Conservation (phyloP, 2,113 vertebrate genomes). For the Caranx melampygus region DNA sequence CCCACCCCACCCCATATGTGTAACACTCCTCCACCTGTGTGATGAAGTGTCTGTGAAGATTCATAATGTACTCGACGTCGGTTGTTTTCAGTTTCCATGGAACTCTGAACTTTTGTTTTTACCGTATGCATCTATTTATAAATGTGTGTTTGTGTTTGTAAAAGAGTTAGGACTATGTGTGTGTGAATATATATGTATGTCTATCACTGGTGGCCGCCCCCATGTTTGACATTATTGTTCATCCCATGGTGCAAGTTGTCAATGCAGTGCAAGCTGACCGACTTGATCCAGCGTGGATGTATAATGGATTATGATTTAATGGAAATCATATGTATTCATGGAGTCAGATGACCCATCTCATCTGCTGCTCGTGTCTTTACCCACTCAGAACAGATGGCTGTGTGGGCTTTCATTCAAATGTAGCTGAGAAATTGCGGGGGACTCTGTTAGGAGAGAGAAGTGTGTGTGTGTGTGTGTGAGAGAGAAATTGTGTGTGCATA, state of each 20-base stretch:
- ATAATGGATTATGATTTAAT: neutral
- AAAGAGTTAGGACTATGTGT: neutral
- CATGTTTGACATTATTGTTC: conserved; percentile 1
- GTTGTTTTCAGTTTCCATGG: neutral
- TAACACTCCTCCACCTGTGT: no score
- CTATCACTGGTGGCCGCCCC: neutral
- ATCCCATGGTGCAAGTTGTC: neutral
- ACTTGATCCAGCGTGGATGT: neutral
- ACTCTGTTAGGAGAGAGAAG: neutral
- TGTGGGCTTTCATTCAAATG: conserved; percentile 52
- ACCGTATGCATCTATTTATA: neutral
- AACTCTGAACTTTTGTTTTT: neutral
- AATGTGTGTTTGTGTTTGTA: neutral
- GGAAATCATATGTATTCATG: conserved; percentile 36
- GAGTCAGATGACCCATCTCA: conserved; percentile 22
- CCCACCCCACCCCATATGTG: no score
- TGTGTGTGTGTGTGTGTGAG: neutral
- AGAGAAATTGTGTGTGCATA: neutral
- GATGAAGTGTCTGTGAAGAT: no score
- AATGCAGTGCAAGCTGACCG: neutral
- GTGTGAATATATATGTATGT: neutral
- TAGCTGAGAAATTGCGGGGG: neutral
- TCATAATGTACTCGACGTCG: no score
- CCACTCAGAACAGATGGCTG: conserved; percentile 57
- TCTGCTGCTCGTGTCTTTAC: conserved; percentile 36